phyloP scores from a whole-genome alignment of 2,888 invertebrate genomes.

The Diarsia brunnea region DNA sequence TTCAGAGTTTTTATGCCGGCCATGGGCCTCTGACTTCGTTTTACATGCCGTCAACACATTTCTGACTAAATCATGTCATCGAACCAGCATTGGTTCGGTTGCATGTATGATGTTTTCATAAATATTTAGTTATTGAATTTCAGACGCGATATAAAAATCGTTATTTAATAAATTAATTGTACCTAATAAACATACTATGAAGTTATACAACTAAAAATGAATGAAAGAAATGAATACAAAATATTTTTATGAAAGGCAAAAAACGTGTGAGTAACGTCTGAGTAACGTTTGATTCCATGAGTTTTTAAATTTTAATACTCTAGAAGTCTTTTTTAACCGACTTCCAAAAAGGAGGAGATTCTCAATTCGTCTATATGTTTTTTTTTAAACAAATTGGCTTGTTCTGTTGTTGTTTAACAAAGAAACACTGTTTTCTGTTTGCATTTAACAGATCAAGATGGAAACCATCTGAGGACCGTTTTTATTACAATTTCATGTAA shows the following conservation, averaged over 20 bases:
- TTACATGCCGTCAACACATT: no score
- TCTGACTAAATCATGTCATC: no score
- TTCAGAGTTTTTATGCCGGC: no score
- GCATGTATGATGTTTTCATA: no score
- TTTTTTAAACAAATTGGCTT: background rate
- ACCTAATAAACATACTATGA: background rate
- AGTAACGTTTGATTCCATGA: background rate
- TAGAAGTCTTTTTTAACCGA: background rate
- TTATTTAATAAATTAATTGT: no score
- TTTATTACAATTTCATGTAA: slow-evolving; percentile 48
- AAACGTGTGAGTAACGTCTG: background rate
- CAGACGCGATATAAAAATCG: no score
- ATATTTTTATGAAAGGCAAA: background rate
- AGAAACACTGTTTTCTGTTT: slow-evolving; percentile 31
- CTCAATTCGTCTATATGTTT: no score
- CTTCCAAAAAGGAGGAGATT: no score
- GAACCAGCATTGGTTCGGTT: no score
- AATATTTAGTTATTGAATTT: no score
- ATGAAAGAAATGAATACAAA: background rate
- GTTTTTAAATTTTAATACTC: background rate
- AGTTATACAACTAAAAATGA: background rate
- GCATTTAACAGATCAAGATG: slow-evolving; percentile 17
- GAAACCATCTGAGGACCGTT: slow-evolving; percentile 15
- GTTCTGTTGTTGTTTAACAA: background rate
- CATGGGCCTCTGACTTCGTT: no score